Percentiles rank a stretch among this genome's conserved stretches.
Conservation (phyloP, 2,797 vertebrate genomes). For the Phyllotis vaccarum region DNA sequence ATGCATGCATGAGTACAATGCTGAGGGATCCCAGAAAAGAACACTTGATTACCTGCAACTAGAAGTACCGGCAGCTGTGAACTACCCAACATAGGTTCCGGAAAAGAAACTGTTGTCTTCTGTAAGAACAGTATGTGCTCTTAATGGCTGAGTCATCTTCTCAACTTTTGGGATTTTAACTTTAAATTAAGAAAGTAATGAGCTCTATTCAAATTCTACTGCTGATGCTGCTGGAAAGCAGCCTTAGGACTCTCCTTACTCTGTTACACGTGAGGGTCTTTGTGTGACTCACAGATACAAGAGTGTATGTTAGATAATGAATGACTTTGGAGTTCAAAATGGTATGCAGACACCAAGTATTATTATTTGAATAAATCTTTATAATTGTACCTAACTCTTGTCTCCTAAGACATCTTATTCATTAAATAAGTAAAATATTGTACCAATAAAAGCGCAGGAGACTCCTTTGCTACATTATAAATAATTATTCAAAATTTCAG, state of each 20-base stretch:
- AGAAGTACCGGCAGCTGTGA: neutral
- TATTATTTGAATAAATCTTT: constrained; percentile 64
- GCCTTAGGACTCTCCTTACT: neutral
- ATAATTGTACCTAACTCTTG: neutral
- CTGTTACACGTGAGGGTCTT: neutral
- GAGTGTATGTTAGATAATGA: neutral
- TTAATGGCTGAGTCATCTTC: neutral
- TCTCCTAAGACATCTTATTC: constrained; percentile 37
- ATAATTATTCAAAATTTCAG: neutral
- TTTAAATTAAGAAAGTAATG: neutral
- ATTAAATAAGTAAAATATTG: constrained; percentile 64
- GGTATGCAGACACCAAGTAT: neutral
- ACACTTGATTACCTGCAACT: no score
- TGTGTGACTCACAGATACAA: rapidly evolving
- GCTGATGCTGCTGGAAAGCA: neutral
- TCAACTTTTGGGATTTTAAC: neutral
- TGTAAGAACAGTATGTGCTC: no score
- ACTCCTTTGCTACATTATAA: neutral
- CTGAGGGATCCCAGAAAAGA: neutral
- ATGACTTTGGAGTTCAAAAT: constrained; percentile 28
- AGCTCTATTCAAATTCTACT: neutral
- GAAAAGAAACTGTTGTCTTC: neutral
- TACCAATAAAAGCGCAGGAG: constrained; percentile 44
- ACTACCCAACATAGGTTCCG: neutral
- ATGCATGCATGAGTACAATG: neutral